These are phyloP conservation scores for Chrysina gloriosa DNA, from an alignment of 2,888 invertebrate genomes.

Conservation along the genomic window DNA sequence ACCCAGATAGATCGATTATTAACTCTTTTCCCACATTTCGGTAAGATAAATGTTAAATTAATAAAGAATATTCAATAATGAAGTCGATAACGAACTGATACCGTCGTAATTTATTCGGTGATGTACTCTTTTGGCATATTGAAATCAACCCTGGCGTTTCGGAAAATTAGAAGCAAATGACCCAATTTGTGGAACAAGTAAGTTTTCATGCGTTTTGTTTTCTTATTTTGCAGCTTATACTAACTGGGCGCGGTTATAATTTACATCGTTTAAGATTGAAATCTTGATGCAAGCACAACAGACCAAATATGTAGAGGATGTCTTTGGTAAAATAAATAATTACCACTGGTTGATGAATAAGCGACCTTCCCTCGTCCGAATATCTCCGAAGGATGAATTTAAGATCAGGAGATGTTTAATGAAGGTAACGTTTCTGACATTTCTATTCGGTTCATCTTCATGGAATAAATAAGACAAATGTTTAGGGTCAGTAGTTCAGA, in stretches of 20 bases:
- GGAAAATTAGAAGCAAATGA: constrained; percentile 1
- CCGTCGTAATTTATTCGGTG: constrained; percentile 23
- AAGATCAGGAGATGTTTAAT: constrained; percentile 54
- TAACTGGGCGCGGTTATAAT: background rate
- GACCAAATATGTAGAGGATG: constrained; percentile 52
- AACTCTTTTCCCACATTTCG: background rate
- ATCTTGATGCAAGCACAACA: constrained; percentile 59
- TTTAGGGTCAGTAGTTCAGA: too few relatives aligned
- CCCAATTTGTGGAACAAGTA: constrained; percentile 40
- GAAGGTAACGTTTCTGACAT: constrained; percentile 56
- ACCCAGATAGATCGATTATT: constrained; percentile 18
- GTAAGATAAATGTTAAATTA: constrained; percentile 21
- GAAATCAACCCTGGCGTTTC: background rate
- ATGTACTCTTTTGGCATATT: constrained; percentile 4
- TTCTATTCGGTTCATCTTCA: background rate
- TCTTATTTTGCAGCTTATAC: background rate
- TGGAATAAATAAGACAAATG: constrained; percentile 10
- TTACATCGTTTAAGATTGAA: constrained; percentile 53
- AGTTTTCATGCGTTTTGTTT: too few relatives aligned
- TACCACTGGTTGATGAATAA: constrained; percentile 59
- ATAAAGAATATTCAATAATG: constrained; percentile 18
- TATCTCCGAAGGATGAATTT: constrained; percentile 57
- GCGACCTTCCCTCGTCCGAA: constrained; percentile 52
- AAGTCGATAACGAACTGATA: constrained; percentile 39
- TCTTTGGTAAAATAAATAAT: constrained; percentile 52